Percentiles rank a stretch among this genome's conserved stretches.
phyloP scores from a whole-genome alignment of 2,797 vertebrate genomes.

The Austrolebias charrua region DNA sequence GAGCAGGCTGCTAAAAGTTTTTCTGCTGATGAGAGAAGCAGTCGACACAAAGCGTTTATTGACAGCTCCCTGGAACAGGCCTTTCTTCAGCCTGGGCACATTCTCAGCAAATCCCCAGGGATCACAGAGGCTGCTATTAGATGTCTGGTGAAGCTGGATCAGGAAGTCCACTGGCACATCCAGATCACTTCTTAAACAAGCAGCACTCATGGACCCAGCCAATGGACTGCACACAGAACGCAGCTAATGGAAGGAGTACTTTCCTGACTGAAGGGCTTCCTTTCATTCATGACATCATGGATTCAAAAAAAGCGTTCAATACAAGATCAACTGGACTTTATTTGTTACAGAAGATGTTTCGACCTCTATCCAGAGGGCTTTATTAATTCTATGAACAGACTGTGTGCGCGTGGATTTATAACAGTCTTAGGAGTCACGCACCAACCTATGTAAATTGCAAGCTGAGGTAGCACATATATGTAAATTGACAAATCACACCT shows the following conservation, averaged over 20 bases:
- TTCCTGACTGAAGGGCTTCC: no score
- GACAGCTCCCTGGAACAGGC: constrained; percentile 53
- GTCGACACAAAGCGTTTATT: constrained; percentile 33
- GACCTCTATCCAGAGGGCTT: no score
- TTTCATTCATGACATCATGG: no score
- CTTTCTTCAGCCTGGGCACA: constrained; percentile 40
- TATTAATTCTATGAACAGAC: no score
- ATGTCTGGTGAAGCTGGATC: constrained; percentile 61
- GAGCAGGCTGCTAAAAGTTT: background rate
- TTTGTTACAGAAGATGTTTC: no score
- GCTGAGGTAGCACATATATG: no score
- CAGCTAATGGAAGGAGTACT: background rate
- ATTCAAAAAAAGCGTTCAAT: no score
- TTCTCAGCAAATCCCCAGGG: constrained; percentile 58
- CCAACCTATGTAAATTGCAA: no score
- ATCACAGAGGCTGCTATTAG: constrained; percentile 65
- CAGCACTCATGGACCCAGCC: constrained; percentile 54
- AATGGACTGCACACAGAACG: constrained; percentile 50
- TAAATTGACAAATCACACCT: no score
- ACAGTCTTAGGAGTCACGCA: no score
- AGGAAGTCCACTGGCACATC: constrained; percentile 58
- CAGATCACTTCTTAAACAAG: constrained; percentile 62
- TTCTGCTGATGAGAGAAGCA: constrained; percentile 34
- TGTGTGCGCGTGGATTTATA: no score
- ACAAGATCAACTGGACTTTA: no score